phyloP scores from a whole-genome alignment of 2,888 invertebrate genomes.

The Hyppa rectilinea region DNA sequence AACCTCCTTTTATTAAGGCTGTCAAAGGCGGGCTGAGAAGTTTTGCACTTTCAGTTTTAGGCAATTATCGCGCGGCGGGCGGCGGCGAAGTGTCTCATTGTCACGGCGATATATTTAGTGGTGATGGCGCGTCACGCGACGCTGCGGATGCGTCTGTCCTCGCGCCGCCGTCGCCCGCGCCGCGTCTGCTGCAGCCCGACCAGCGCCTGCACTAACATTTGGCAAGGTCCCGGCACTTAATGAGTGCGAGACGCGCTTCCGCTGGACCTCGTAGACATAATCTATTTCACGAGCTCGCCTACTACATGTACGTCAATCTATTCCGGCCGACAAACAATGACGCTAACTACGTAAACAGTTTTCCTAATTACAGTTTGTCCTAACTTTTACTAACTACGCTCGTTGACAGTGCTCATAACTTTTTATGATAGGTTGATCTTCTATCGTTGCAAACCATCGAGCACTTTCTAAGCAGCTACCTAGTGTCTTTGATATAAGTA shows the following conservation, averaged over 20 bases:
- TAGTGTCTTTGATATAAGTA: conserved; percentile 18
- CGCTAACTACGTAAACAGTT: conserved; percentile 29
- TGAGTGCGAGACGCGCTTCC: conserved; percentile 69
- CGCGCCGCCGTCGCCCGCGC: conserved; percentile 57
- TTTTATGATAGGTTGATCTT: conserved; percentile 18
- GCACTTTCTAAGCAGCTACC: conserved; percentile 31
- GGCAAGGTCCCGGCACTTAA: conserved; percentile 68
- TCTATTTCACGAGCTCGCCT: conserved; percentile 54
- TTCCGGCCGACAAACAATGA: conserved; percentile 29
- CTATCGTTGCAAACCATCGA: background rate
- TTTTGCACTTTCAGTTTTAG: conserved; percentile 77
- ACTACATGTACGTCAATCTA: conserved; percentile 53
- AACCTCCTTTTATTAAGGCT: conserved; percentile 84
- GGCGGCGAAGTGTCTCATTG: conserved; percentile 84
- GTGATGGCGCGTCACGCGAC: conserved; percentile 74
- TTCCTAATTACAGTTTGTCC: conserved; percentile 28
- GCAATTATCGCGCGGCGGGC: conserved; percentile 69
- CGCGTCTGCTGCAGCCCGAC: conserved; percentile 60
- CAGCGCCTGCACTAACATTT: conserved; percentile 65
- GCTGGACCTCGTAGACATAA: conserved; percentile 64
- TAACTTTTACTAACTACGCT: conserved; percentile 22
- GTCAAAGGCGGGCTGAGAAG: conserved; percentile 73
- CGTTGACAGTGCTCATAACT: conserved; percentile 8
- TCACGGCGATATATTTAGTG: conserved; percentile 83
- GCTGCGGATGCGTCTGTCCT: conserved; percentile 83